Conservation (phyloP, 2,113 vertebrate species). For the Hymenochirus boettgeri region DNA sequence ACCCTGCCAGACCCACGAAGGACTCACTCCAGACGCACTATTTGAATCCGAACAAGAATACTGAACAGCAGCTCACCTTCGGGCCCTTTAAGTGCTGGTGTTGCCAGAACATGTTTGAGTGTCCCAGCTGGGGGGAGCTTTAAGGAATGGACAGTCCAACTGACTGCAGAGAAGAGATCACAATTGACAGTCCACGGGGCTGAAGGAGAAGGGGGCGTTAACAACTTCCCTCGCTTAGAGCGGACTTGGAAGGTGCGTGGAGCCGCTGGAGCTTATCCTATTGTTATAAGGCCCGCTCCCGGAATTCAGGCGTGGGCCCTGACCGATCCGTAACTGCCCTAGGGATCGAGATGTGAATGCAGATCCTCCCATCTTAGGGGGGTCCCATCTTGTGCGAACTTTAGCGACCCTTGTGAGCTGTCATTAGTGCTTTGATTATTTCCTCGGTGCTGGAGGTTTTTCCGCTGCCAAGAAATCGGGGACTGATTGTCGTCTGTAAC, state of each 20-base stretch:
- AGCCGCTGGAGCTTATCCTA: conserved; percentile 17
- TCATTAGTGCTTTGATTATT: no score
- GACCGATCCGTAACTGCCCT: conserved; percentile 7
- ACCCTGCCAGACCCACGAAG: background rate
- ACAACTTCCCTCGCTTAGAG: background rate
- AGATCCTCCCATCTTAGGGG: background rate
- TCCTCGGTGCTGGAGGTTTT: no score
- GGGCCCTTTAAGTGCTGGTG: conserved; percentile 61
- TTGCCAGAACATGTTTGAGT: conserved; percentile 51
- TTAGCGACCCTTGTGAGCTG: conserved; percentile 3
- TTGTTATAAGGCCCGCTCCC: conserved; percentile 30
- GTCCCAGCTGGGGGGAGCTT: background rate
- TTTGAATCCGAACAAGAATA: conserved; percentile 65
- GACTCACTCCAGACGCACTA: conserved; percentile 66
- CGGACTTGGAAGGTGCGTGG: conserved; percentile 11
- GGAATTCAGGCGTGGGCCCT: conserved; percentile 20
- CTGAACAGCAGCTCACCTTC: conserved; percentile 63
- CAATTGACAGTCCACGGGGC: conserved; percentile 5
- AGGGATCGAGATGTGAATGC: rapidly evolving
- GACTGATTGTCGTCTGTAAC: no score
- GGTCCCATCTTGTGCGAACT: rapidly evolving
- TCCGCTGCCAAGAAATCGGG: no score
- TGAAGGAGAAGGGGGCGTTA: background rate
- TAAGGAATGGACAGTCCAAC: background rate
- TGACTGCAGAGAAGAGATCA: conserved; percentile 7